Conservation (phyloP, 2,888 invertebrate species). For the Tiphia femorata region DNA sequence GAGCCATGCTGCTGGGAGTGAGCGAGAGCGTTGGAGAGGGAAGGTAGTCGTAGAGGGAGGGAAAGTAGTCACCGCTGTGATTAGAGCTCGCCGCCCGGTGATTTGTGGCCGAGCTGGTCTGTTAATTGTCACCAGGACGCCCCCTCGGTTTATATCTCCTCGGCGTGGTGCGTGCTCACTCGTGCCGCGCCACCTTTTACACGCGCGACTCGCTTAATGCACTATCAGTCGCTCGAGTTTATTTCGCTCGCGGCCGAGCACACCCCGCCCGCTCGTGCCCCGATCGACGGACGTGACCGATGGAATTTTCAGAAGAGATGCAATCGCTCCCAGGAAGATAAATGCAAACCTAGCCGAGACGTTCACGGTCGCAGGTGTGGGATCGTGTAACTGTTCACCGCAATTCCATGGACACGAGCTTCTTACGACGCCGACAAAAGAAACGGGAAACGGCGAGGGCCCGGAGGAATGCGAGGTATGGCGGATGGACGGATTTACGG, state of each 20-base stretch:
- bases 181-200: slow-evolving; percentile 25
- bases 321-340: too few species aligned
- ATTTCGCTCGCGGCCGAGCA: slow-evolving; percentile 25
- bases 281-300: too few species aligned
- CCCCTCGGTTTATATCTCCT: slow-evolving; percentile 48
- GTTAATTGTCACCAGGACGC: slow-evolving; percentile 64
- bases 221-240: slow-evolving; percentile 39
- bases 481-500: too few species aligned
- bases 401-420: too few species aligned
- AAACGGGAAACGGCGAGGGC: too few species aligned
- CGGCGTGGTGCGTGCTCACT: slow-evolving; percentile 22
- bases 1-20: neutral
- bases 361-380: too few species aligned
- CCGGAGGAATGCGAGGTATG: too few species aligned
- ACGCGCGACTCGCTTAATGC: slow-evolving; percentile 31
- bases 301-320: too few species aligned
- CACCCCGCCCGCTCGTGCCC: too few species aligned
- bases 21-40: neutral
- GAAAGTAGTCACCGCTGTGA: slow-evolving; percentile 47
- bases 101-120: slow-evolving; percentile 58
- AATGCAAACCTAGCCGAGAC: too few species aligned
- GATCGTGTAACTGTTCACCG: too few species aligned
- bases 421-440: too few species aligned
- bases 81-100: slow-evolving; percentile 62
- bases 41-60: slow-evolving; percentile 13